Percentiles rank a stretch among this genome's conserved stretches.
These are phyloP conservation scores for Pachymerium ferrugineum DNA, from an alignment of 2,888 invertebrate genomes.

Conservation along the genomic window DNA sequence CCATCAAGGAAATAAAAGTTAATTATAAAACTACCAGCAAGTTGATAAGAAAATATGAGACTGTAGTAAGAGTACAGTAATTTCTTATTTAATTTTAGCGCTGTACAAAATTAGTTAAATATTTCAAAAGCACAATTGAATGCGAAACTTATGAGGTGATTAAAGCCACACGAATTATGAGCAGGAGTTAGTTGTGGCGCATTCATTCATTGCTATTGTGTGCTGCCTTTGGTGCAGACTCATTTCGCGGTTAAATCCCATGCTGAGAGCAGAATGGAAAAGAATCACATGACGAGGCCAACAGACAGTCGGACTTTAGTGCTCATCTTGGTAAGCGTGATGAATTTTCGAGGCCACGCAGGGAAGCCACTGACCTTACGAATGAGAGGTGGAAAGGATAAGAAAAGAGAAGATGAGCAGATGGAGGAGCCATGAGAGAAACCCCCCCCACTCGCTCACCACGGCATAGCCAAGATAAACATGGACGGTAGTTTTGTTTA, in stretches of 20 bases:
- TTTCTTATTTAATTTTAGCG: background rate
- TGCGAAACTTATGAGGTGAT: background rate
- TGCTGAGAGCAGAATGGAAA: background rate
- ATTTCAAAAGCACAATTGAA: background rate
- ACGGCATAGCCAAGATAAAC: background rate
- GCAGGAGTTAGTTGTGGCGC: background rate
- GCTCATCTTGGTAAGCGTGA: conserved; percentile 9
- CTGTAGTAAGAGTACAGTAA: too few species aligned
- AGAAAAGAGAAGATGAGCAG: background rate
- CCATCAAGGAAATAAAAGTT: background rate
- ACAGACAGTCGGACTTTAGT: conserved; percentile 10
- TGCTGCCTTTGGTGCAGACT: background rate
- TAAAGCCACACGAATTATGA: conserved; percentile 7
- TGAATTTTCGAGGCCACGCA: conserved; percentile 7
- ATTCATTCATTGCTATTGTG: background rate
- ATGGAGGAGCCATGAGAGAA: background rate
- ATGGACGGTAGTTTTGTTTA: background rate
- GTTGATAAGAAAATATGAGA: too few species aligned
- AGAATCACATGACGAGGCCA: background rate
- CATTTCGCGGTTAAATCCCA: conserved; percentile 14
- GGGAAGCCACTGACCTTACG: background rate
- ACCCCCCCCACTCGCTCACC: background rate
- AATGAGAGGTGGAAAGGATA: conserved; percentile 5
- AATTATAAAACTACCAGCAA: too few species aligned
- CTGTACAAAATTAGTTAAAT: background rate